Conservation (phyloP, 2,113 vertebrate species). For the Alces alces region DNA sequence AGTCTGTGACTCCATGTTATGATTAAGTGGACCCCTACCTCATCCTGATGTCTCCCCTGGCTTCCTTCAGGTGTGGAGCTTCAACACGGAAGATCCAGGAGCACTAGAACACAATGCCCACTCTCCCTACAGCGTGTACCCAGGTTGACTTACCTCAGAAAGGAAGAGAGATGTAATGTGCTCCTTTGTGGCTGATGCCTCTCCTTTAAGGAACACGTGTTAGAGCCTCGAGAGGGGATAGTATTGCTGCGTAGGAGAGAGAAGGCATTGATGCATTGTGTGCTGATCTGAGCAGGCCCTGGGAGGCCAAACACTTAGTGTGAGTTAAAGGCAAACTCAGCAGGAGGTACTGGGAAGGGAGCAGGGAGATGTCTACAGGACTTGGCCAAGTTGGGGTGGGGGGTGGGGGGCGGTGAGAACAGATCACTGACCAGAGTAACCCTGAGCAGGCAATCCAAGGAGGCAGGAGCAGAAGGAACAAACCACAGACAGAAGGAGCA, state of each 20-base stretch:
- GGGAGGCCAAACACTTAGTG: neutral
- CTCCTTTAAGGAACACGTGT: neutral
- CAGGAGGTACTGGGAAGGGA: neutral
- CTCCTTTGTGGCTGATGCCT: neutral
- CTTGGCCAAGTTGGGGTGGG: neutral
- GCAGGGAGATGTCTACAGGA: neutral
- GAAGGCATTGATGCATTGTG: slow-evolving; percentile 17
- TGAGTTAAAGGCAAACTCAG: neutral
- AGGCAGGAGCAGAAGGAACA: neutral
- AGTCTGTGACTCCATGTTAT: neutral
- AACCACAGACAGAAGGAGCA: neutral
- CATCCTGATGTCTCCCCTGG: neutral
- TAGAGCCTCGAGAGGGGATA: neutral
- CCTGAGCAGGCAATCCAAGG: neutral
- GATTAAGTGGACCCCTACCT: neutral
- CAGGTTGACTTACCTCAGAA: neutral
- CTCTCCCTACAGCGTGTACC: neutral
- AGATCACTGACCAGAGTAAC: neutral
- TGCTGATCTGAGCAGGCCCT: neutral
- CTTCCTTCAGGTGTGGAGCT: neutral
- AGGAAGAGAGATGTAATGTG: neutral
- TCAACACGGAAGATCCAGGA: neutral
- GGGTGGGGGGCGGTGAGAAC: accelerated
- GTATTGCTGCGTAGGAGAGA: neutral
- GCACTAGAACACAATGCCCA: neutral